Base-by-base conservation (phyloP, 2,888 invertebrate genomes). In the Octodonta nipae region DNA sequence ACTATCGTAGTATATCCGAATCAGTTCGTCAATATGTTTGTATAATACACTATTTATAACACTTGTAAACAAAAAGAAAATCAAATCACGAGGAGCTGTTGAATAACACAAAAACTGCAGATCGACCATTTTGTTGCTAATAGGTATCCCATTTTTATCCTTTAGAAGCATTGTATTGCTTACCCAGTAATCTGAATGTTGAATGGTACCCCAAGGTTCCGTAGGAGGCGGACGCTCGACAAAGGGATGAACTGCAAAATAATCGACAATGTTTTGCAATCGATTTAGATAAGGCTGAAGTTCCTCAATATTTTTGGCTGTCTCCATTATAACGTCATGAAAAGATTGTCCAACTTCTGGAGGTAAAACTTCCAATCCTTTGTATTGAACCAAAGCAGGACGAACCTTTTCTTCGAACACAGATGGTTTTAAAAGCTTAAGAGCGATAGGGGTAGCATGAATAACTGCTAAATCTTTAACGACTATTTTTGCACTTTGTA, bases 141-240 rank as follows among this genome's bases (percentile, higher is more conserved):
- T 48, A 0, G 68, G 62, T n/a, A 51, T 45, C 2, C 63, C 63
- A 3, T 44, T 45, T 47, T 64, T 54, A 52, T 70, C 62, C 32
- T 61, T 60, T 33, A 62, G 55, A 8, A 73, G 55, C 64, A 75
- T 66, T 2, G 73, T 61, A 41, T 75, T 75, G 46, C 73, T 74
- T 8, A 68, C 66, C 75, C 74, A 75, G 30, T 70, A 63, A 49
- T 75, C 75, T 1, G 63, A 58, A 41, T 75, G 75, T 1, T 64
- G 58, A 12, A 72, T 61, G 0, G 70, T 66, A 1, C 62, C 64
- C 58, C 67, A 75, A 0, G 64, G 61, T 14, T 67, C 64, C 4
- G 32, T 62, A 45, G 41, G 66, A 50, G 32, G 55, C 43, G 17
- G 45, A 39, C 39, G 26, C 26, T 45, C 30, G 7, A 41, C 43